Base-by-base conservation (phyloP, 37 sponge, comb jelly and placozoan genomes). In the Aphrocallistes beatrix region DNA sequence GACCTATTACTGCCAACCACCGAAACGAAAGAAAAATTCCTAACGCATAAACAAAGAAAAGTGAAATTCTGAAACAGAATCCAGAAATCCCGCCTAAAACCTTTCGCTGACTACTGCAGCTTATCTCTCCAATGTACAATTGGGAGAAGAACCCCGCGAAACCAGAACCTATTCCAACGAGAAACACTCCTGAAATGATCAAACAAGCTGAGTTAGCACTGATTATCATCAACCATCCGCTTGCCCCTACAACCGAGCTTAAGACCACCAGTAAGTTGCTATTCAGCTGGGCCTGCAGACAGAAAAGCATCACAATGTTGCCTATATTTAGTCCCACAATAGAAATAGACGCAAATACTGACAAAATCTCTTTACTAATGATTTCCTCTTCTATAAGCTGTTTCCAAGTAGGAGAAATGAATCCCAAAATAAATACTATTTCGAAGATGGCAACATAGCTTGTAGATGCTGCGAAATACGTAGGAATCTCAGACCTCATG, bases 331-430 rank as follows among this genome's bases (percentile, higher is more conserved):
- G 10, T 19, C 28, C n/a, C 32, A 60, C n/a, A 60, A 25, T 19
- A 25, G 75, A 60, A 28, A 60, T 60, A 21, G 75, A 60, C 8
- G 75, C 75, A 60, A 60, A 60, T 60, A 60, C n/a, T 60, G 75
- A 30, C n/a, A 60, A 30, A 6, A 30, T 60, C n/a, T 60, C 28
- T 8, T 60, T 6, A 60, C n/a, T 13, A 8, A 60, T 19, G 25
- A 60, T 60, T 6, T 60, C n/a, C n/a, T 60, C 75, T 8, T 60
- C 32, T 25, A 60, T 60, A 19, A 60, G n/a, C n/a, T 60, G 75
- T 60, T 60, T 60, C 34, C n/a, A 30, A 60, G 75, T 60, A 25
- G 75, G 75, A 6, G 75, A 60, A 60, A 30, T 3, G n/a, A 60
- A 60, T 60, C 75, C 75, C 8, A 60, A 8, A 6, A 60, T 13